Percentiles rank a stretch among this genome's conserved stretches.
phyloP scores from a whole-genome alignment of 2,797 vertebrate species.

The Danio choprae region DNA sequence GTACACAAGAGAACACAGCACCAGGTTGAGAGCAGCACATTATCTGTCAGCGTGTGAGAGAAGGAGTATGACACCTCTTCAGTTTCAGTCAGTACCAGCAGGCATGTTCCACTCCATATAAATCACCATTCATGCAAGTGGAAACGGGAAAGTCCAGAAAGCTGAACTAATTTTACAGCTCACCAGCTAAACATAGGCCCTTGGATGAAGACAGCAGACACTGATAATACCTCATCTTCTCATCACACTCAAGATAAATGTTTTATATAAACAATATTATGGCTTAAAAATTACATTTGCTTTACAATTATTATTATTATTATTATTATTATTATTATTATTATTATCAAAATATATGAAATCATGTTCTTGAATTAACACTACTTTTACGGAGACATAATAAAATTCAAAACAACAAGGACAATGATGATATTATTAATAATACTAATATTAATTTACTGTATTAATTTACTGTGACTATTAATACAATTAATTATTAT shows the following conservation, averaged over 20 bases:
- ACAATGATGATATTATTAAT: no score
- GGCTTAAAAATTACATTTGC: background rate
- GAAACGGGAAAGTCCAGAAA: slow-evolving; percentile 50
- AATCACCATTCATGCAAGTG: slow-evolving; percentile 9
- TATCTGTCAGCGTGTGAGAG: slow-evolving; percentile 10
- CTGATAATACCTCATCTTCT: background rate
- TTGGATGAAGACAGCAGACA: background rate
- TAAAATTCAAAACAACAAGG: no score
- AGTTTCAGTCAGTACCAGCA: slow-evolving; percentile 16
- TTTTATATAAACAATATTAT: background rate
- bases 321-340: no score
- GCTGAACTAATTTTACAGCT: slow-evolving; percentile 13
- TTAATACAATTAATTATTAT: no score
- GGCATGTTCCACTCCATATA: slow-evolving; percentile 47
- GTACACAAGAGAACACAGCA: slow-evolving; percentile 6
- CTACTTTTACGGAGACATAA: no score
- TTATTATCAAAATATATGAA: no score
- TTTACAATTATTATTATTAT: no score
- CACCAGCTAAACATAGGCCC: slow-evolving; percentile 14
- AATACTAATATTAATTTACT: no score
- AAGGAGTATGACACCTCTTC: slow-evolving; percentile 21
- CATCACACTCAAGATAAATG: no score
- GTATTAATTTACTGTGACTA: no score
- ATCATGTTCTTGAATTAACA: no score
- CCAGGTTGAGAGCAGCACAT: slow-evolving; percentile 14